phyloP scores from a whole-genome alignment of 1,140 invertebrate species.

The Maconellicoccus hirsutus region DNA sequence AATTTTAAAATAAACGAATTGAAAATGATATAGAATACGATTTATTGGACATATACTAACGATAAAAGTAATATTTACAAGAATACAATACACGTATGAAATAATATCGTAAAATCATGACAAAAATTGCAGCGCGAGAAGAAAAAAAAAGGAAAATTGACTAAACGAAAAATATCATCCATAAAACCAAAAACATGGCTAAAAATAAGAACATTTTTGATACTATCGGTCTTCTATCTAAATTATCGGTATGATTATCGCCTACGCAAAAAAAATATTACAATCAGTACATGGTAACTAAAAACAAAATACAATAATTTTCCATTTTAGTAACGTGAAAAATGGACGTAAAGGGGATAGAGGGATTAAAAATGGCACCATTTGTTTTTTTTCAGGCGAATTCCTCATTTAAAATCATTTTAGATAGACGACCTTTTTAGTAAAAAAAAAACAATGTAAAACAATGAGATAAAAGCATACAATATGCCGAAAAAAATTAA shows the following conservation, averaged over 20 bases:
- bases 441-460: too few species aligned
- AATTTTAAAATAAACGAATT: too few species aligned
- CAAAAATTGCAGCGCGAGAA: background rate
- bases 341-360: background rate
- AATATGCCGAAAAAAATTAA: too few species aligned
- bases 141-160: background rate
- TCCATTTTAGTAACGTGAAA: background rate
- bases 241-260: slow-evolving; percentile 7
- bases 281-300: background rate
- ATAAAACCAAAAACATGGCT: slow-evolving; percentile 5
- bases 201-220: slow-evolving; percentile 18
- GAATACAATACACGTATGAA: background rate
- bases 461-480: too few species aligned
- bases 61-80: background rate
- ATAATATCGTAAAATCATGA: background rate
- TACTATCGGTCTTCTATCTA: slow-evolving; percentile 4
- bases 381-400: too few species aligned
- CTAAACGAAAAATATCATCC: slow-evolving; percentile 6
- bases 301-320: background rate
- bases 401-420: too few species aligned
- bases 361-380: background rate
- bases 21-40: too few species aligned
- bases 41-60: too few species aligned
- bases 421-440: too few species aligned
- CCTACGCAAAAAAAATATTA: background rate